Evolutionary conservation across 2,797 vertebrate species (phyloP).

Genomic region (Gallinago stenura): DNA sequence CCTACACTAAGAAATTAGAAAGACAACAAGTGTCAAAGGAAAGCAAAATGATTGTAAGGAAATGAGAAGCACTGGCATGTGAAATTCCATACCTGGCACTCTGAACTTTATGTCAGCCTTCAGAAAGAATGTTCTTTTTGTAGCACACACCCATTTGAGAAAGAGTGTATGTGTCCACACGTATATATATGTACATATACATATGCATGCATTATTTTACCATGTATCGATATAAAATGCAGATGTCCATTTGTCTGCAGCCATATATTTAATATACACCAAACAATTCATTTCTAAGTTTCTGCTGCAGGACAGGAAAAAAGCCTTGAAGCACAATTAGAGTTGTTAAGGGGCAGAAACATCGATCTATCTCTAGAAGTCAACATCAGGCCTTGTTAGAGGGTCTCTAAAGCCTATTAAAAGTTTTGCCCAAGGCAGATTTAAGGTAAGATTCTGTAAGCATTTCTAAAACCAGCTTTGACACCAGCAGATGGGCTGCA

Average conservation of each 20-base stretch:
- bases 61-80: background rate
- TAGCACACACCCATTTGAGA: background rate
- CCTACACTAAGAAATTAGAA: background rate
- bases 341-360: background rate
- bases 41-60: background rate
- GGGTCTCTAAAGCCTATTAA: constrained; percentile 59
- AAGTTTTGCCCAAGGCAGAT: constrained; percentile 37
- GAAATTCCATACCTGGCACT: background rate
- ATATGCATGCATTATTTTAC: background rate
- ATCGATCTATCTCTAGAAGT: background rate
- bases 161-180: background rate
- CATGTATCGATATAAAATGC: background rate
- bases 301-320: background rate
- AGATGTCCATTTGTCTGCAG: background rate
- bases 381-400: background rate
- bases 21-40: background rate
- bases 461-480: constrained; percentile 32
- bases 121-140: background rate
- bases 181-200: background rate
- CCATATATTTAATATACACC: background rate
- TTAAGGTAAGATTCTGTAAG: constrained; percentile 26
- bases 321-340: background rate
- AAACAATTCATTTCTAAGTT: background rate
- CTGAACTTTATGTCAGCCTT: background rate
- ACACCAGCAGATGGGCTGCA: constrained; percentile 46